Conservation (phyloP, 2,888 invertebrate genomes). For the Machimus rusticus region DNA sequence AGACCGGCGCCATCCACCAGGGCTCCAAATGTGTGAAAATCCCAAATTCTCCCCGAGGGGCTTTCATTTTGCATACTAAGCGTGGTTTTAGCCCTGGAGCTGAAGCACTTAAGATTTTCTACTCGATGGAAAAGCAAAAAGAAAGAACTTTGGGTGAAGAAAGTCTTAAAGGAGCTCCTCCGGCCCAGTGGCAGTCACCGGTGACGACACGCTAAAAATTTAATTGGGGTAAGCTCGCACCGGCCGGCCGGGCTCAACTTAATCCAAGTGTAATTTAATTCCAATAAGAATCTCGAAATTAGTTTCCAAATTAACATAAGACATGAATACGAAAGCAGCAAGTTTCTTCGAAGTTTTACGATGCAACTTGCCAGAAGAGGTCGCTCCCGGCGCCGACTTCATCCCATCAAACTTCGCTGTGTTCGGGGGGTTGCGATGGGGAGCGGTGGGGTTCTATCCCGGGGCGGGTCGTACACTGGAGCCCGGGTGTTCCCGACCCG, state of each 20-base stretch:
- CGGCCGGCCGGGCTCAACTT: conserved; percentile 45
- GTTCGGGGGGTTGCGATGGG: neutral
- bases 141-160: neutral
- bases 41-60: neutral
- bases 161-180: neutral
- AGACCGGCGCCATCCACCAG: neutral
- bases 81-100: neutral
- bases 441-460: neutral
- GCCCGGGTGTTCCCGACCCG: neutral
- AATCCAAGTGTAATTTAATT: conserved; percentile 51
- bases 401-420: neutral
- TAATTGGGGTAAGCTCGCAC: neutral
- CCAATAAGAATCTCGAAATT: conserved; percentile 50
- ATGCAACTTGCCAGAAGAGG: neutral
- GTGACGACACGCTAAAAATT: neutral
- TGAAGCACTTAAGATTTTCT: neutral
- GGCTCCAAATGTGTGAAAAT: neutral
- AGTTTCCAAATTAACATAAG: conserved; percentile 51
- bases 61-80: neutral
- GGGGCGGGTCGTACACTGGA: neutral
- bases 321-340: conserved; percentile 46
- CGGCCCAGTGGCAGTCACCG: neutral
- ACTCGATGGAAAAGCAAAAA: neutral
- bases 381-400: neutral
- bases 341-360: conserved; percentile 18